phyloP scores from a whole-genome alignment of 2,888 invertebrate genomes.

The Amiota minor region DNA sequence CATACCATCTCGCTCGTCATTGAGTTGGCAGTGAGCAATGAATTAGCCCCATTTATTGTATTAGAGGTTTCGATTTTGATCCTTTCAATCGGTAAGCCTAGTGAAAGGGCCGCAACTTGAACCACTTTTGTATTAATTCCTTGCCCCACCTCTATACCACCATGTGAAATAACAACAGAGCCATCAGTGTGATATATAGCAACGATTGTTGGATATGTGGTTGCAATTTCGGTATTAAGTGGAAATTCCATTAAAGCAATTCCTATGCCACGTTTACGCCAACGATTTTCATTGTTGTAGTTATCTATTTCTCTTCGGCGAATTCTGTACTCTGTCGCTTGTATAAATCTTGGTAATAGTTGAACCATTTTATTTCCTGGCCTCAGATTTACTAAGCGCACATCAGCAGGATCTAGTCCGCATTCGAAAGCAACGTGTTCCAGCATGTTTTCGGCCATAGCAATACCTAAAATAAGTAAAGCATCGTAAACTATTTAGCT shows the following conservation, averaged over 20 bases:
- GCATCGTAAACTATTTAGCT: background rate
- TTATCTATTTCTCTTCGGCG: slow-evolving; percentile 76
- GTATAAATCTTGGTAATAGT: slow-evolving; percentile 75
- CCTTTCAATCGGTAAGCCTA: slow-evolving; percentile 80
- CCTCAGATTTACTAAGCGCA: slow-evolving; percentile 75
- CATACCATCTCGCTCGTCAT: slow-evolving; percentile 80
- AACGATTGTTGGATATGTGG: slow-evolving; percentile 77
- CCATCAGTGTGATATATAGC: slow-evolving; percentile 81
- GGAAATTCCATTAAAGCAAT: slow-evolving; percentile 81
- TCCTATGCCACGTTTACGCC: slow-evolving; percentile 80
- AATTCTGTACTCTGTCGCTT: slow-evolving; percentile 75
- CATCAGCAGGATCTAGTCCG: slow-evolving; percentile 76
- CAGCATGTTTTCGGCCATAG: slow-evolving; percentile 77
- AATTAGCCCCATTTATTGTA: slow-evolving; percentile 79
- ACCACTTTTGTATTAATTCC: slow-evolving; percentile 79
- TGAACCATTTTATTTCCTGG: slow-evolving; percentile 66
- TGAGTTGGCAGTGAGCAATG: slow-evolving; percentile 79
- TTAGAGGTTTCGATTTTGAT: slow-evolving; percentile 79
- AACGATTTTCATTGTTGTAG: slow-evolving; percentile 83
- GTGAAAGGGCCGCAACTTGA: slow-evolving; percentile 81
- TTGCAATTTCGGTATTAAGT: slow-evolving; percentile 58
- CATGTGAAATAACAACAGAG: slow-evolving; percentile 80
- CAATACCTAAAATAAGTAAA: slow-evolving; percentile 67
- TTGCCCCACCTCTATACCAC: slow-evolving; percentile 85
- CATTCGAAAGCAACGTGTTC: slow-evolving; percentile 77